phyloP scores from a whole-genome alignment of 2,797 vertebrate species.

The Urophycis tenuis region DNA sequence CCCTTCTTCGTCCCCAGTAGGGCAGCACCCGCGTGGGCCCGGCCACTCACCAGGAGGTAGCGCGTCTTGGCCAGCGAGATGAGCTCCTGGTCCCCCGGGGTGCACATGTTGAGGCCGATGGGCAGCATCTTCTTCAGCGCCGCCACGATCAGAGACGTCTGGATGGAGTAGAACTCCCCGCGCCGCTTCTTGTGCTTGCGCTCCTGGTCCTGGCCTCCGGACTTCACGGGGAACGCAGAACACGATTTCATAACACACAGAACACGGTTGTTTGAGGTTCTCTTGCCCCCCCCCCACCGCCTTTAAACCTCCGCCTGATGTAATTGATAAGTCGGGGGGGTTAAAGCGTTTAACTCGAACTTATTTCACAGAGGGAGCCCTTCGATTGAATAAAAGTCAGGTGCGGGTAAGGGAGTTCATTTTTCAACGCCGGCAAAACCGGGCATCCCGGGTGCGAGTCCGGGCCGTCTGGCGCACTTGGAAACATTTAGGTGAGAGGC shows the following conservation, averaged over 20 bases:
- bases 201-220: slow-evolving; percentile 96
- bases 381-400: slow-evolving; percentile 38
- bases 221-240: slow-evolving; percentile 66
- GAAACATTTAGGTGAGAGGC: slow-evolving; percentile 22
- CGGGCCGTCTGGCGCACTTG: slow-evolving; percentile 35
- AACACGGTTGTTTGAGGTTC: slow-evolving; percentile 3
- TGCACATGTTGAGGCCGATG: slow-evolving; percentile 99
- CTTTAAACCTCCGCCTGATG: slow-evolving; percentile 15
- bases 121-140: slow-evolving; percentile 98
- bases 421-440: slow-evolving; percentile 34
- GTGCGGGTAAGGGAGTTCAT: slow-evolving; percentile 27
- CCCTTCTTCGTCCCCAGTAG: background rate
- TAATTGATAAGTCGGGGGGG: slow-evolving; percentile 4
- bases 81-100: slow-evolving; percentile 96
- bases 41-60: slow-evolving; percentile 80
- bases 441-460: slow-evolving; percentile 27
- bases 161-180: slow-evolving; percentile 95
- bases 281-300: too few species aligned
- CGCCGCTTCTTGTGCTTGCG: slow-evolving; percentile 91
- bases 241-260: background rate
- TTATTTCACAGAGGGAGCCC: slow-evolving; percentile 25
- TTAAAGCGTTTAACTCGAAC: slow-evolving; percentile 17
- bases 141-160: slow-evolving; percentile 95
- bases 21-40: background rate
- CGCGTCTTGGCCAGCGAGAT: slow-evolving; percentile 90